A percentile compares a stretch with the other conserved stretches of the same genome.
These are phyloP conservation scores for Scrobipalpa atriplicella DNA, from an alignment of 2,888 invertebrate genomes.

Conservation along the genomic window DNA sequence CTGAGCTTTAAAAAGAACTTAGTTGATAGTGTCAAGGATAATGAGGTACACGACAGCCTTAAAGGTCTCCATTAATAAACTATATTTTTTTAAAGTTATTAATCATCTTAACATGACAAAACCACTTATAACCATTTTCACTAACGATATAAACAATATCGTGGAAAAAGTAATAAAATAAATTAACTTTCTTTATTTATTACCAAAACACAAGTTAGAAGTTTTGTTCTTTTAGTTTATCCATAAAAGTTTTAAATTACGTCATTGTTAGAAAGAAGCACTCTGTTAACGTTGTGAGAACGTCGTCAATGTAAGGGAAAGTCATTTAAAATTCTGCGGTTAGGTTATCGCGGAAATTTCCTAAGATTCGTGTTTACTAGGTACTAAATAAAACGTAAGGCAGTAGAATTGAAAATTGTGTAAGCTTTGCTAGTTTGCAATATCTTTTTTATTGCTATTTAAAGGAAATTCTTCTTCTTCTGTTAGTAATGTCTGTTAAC, in stretches of 20 bases:
- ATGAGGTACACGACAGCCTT: not conserved
- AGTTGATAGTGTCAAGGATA: not conserved
- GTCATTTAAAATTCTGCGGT: conserved; percentile 22
- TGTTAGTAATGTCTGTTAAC: not conserved
- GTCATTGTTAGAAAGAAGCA: not conserved
- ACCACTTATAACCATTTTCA: no score
- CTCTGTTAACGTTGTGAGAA: not conserved
- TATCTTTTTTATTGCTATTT: no score
- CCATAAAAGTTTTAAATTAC: not conserved
- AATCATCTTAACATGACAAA: no score
- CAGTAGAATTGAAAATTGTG: not conserved
- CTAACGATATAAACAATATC: no score
- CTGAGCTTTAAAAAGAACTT: not conserved
- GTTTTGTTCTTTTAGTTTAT: not conserved
- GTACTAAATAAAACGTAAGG: not conserved
- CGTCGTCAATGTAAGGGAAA: conserved; percentile 20
- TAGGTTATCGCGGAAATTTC: conserved; percentile 11
- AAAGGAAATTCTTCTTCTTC: not conserved
- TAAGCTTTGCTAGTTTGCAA: not conserved
- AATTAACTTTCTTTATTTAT: not conserved
- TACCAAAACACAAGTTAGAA: not conserved
- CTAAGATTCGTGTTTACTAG: conserved; percentile 12
- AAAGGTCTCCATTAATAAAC: not conserved
- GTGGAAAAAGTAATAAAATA: no score
- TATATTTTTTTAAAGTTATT: not conserved